Evolutionary conservation across 1,140 invertebrate genomes (phyloP).

Genomic region (Drusus annulatus): DNA sequence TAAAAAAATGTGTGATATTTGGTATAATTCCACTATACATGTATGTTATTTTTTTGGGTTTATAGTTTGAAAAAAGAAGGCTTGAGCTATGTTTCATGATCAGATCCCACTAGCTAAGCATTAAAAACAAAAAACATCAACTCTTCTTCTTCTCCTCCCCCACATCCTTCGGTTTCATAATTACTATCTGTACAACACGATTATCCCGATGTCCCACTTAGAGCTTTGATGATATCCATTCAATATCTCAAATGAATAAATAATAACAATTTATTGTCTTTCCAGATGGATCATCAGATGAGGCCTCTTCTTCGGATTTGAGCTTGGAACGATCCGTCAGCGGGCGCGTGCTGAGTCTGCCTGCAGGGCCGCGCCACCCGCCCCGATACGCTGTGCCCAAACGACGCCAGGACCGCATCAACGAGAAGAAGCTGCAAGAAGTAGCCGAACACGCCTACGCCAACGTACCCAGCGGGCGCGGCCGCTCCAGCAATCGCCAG

Average conservation of each 20-base stretch:
- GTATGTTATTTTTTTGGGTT: too few species aligned
- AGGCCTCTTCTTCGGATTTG: constrained; percentile 63
- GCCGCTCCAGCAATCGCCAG: constrained; percentile 76
- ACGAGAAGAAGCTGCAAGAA: constrained; percentile 19
- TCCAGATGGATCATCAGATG: constrained; percentile 65
- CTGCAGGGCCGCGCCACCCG: constrained; percentile 12
- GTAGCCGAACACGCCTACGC: constrained; percentile 63
- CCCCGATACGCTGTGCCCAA: constrained; percentile 43
- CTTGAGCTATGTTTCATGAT: too few species aligned
- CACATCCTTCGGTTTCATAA: too few species aligned
- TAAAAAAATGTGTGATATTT: too few species aligned
- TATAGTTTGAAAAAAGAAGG: too few species aligned
- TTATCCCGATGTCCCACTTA: not conserved
- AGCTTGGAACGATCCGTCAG: constrained; percentile 60
- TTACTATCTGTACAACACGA: not conserved
- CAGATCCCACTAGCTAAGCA: too few species aligned
- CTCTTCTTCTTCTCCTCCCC: too few species aligned
- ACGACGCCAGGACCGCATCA: constrained; percentile 5
- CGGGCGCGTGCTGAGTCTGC: constrained; percentile 45
- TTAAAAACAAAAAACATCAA: too few species aligned
- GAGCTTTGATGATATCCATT: too few species aligned
- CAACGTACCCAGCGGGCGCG: constrained; percentile 62
- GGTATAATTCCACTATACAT: too few species aligned
- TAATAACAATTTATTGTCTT: constrained; percentile 40
- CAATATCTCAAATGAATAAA: not conserved